Evolutionary conservation across 2,113 vertebrate species (phyloP), one percentile per base, ranked within the genome.

Genomic region (Nettapus auritus): DNA sequence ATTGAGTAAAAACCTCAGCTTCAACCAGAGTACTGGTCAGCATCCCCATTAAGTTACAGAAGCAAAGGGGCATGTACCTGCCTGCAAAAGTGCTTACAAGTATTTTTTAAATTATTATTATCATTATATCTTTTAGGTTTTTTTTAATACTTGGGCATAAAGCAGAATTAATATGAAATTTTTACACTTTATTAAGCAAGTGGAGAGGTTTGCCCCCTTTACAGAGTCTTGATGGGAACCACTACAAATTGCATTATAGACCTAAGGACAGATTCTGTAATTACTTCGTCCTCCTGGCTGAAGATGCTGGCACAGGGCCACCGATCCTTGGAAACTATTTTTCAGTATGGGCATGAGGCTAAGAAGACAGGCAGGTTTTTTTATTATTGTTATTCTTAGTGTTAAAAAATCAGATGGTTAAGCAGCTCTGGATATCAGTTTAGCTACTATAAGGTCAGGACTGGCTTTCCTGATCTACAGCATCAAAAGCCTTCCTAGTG

Each of bases 401-500:
- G 31, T 56, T 83, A 75, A 91, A 91, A 95, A 55, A 78, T 80
- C 67, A 91, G 77, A 66, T 44, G 20, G 52, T 52, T 78, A 85
- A 89, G 77, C 42, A 90, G 62, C 33, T 93, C 80, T 77, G 42
- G 59, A 57, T 36, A 92, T 82, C 67, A 94, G 96, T 91, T 97
- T 94, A 97, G 56, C 74, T 89, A 36, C 38, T 96, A 88, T 44
- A 70, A 93, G 92, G 73, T 92, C 92, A 96, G 86, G 68, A 96
- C 63, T 89, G 60, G 48, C 77, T 95, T 97, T 94, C 66, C 79
- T 91, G 38, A 93, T 63, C 63, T 86, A 94, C 21, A 82, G 48
- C 75, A 95, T 88, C 95, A 87, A 92, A 93, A 64, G 26, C 26
- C 28, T 64, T 64, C 25, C 11, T 12, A 38, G 62, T 63, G 36